Evolutionary conservation across 1,140 invertebrate species (phyloP).

Genomic region (Platyscapa corneri): DNA sequence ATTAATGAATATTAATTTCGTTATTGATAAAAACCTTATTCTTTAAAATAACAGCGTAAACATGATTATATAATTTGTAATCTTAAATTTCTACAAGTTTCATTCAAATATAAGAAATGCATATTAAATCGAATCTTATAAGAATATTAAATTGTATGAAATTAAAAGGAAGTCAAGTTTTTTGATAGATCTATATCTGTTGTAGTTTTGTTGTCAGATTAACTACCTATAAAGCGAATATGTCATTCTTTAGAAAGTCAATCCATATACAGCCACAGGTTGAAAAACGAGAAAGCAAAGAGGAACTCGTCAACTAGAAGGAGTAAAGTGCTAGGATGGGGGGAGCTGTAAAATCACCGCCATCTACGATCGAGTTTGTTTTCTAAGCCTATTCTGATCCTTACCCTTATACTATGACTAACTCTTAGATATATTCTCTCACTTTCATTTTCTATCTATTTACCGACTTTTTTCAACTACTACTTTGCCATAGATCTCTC

Average conservation of each 20-base stretch:
- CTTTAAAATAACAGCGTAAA: too few relatives aligned
- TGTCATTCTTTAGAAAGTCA: neutral
- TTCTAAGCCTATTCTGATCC: constrained; percentile 44
- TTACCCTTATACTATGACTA: constrained; percentile 26
- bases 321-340: neutral
- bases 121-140: too few relatives aligned
- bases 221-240: constrained; percentile 24
- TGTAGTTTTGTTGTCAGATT: neutral
- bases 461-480: neutral
- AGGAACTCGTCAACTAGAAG: constrained; percentile 27
- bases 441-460: neutral
- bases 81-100: too few relatives aligned
- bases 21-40: too few relatives aligned
- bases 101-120: too few relatives aligned
- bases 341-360: constrained; percentile 38
- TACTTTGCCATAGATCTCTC: constrained; percentile 28
- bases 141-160: too few relatives aligned
- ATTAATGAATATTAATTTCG: too few relatives aligned
- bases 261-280: neutral
- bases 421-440: neutral
- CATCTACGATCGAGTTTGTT: constrained; percentile 22
- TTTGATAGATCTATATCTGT: neutral
- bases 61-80: too few relatives aligned
- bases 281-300: neutral
- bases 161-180: too few relatives aligned